Evolutionary conservation across 2,888 invertebrate species (phyloP), one percentile per base, ranked within the genome.

Genomic region (Cremastinae sp.): DNA sequence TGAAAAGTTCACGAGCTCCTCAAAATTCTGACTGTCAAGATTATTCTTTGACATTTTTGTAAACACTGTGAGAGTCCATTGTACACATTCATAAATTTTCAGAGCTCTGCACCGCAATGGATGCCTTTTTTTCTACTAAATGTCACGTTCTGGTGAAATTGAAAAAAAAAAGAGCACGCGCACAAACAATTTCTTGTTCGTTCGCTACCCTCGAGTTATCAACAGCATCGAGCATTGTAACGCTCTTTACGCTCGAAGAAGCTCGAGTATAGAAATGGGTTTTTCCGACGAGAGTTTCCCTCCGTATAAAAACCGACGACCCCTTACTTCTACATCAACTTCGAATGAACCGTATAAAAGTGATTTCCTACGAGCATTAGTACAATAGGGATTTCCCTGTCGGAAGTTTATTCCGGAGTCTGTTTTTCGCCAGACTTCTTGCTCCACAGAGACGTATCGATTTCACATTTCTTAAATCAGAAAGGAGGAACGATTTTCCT

Each of bases 291-390:
- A 38, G 45, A 54, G 36, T 34, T 62, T 66, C 65, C 8, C 16
- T n/a, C 20, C 45, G 51, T 45, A 16, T 53, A 45, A 53, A 54
- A 53, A 62, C 47, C 56, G 49, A 4, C n/a, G n/a, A n/a, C n/a
- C 51, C 22, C 7, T 10, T 20, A 28, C 16, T 4, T 58, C 14
- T 47, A 47, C 53, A 59, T 64, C 64, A 72, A 49, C 54, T 22
- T 51, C 49, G 51, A 66, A 49, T 66, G 62, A 66, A 56, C 20
- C 62, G 36, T 38, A 36, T 14, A 38, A 36, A 69, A 69, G 53
- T 49, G 76, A 69, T 73, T 76, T 45, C 36, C 18, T 47, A 56
- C 45, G 62, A 56, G 41, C 61, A 66, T 59, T 45, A 56, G 49
- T 58, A 34, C 14, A 38, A 16, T 41, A 18, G 61, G 22, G 16